Base-by-base conservation (phyloP, 2,888 invertebrate species). In the Cybosia mesomella region DNA sequence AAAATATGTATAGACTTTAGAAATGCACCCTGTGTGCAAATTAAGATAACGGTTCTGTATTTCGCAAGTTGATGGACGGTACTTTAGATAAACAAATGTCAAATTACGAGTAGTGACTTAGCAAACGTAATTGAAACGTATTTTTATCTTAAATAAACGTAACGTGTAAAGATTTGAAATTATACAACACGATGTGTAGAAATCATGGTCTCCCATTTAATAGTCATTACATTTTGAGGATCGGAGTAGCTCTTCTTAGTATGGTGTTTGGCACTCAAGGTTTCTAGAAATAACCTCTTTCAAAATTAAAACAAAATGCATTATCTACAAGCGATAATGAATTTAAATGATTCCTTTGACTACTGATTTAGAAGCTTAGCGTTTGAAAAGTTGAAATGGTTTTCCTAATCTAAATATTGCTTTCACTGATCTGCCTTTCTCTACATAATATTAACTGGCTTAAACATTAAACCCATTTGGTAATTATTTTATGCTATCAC, bases 311-410 rank as follows among this genome's bases (percentile, higher is more conserved):
- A 64, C 67, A 67, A 64, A 34, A 64, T 69, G 15, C 54, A 58
- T 63, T 67, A 58, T 58, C 55, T 69, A 55, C 39, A 54, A 57
- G 28, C 28, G 21, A 15, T 24, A 59, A 57, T 61, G 22, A 63
- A 71, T 64, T 72, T 70, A 75, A 80, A 78, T 76, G 86, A 85
- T 87, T 87, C 88, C 86, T 85, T 86, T 85, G 83, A 81, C 74
- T 76, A 82, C 84, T 82, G 75, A 81, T 69, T 67, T 73, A 78
- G 86, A 78, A 84, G 79, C 74, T 64, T 78, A 78, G 77, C 78
- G 58, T 76, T 79, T 70, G 76, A 67, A 24, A 15, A 9, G 8
- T 67, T 28, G 2, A 28, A 67, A 67, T 61, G 63, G 58, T 76
- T 66, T 74, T 68, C 68, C 66, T 68, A 68, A 71, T 66, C 67